These are phyloP conservation scores for Dolichopus griseipennis DNA, from an alignment of 2,888 invertebrate genomes.

Conservation along the genomic window DNA sequence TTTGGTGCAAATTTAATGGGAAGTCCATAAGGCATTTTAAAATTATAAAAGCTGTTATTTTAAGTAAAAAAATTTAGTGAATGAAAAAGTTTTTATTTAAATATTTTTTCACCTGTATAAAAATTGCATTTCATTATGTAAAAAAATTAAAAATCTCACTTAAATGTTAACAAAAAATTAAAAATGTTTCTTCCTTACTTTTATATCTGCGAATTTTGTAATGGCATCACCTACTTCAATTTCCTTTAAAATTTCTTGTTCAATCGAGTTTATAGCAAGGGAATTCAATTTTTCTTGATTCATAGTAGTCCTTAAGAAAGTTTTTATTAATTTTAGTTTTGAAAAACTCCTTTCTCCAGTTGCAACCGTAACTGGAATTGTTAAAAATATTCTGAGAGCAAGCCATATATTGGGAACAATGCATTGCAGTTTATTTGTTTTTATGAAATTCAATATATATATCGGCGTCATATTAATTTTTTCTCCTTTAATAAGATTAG, in stretches of 20 bases:
- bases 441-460: conserved; percentile 5
- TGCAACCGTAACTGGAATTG: conserved; percentile 10
- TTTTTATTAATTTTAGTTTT: conserved; percentile 9
- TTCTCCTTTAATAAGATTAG: conserved; percentile 9
- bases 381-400: conserved; percentile 10
- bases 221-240: conserved; percentile 7
- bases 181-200: conserved; percentile 8
- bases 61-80: conserved; percentile 8
- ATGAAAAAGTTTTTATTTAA: conserved; percentile 9
- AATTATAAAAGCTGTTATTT: too few relatives aligned
- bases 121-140: conserved; percentile 10
- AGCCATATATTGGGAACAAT: conserved; percentile 11
- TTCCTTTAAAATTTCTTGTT: conserved; percentile 8
- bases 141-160: conserved; percentile 10
- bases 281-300: conserved; percentile 11
- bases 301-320: conserved; percentile 8
- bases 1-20: too few relatives aligned
- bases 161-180: conserved; percentile 10
- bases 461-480: conserved; percentile 9
- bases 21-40: too few relatives aligned
- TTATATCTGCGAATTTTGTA: conserved; percentile 8
- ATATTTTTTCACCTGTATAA: conserved; percentile 9
- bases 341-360: conserved; percentile 11
- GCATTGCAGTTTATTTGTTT: conserved; percentile 9
- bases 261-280: conserved; percentile 8